These are phyloP conservation scores for Pterostichus madidus DNA, from an alignment of 2,888 invertebrate species.

Conservation along the genomic window DNA sequence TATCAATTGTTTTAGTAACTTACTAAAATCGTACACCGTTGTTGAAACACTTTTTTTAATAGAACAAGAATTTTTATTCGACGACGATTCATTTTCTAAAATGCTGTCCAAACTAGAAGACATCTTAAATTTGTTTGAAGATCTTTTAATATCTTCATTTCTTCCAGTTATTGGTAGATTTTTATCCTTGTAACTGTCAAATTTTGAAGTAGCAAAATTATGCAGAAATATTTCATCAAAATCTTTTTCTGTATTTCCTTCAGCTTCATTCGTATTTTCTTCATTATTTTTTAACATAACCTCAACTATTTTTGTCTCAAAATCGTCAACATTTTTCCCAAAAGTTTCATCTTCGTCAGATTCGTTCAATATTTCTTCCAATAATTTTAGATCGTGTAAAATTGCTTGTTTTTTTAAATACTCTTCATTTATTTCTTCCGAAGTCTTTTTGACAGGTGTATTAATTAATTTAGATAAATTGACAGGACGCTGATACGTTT, in stretches of 20 bases:
- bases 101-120: conserved; percentile 19
- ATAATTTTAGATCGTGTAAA: conserved; percentile 58
- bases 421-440: conserved; percentile 13
- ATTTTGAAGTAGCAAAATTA: too few species aligned
- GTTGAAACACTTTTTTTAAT: neutral
- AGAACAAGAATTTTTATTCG: neutral
- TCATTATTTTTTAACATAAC: conserved; percentile 46
- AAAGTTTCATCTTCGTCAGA: neutral
- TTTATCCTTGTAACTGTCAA: too few species aligned
- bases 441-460: neutral
- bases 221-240: too few species aligned
- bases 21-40: conserved; percentile 30
- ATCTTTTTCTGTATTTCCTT: conserved; percentile 44
- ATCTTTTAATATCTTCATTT: neutral
- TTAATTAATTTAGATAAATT: neutral
- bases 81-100: conserved; percentile 3
- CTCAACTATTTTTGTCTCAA: conserved; percentile 52
- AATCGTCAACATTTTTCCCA: conserved; percentile 2
- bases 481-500: neutral
- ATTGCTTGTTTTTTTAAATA: conserved; percentile 34
- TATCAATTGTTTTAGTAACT: neutral
- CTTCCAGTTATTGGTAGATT: too few species aligned
- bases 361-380: conserved; percentile 59
- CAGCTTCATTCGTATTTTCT: too few species aligned
- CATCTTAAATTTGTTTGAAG: neutral